Conservation (phyloP, 2,888 invertebrate species). For the Polydrusus tereticollis region DNA sequence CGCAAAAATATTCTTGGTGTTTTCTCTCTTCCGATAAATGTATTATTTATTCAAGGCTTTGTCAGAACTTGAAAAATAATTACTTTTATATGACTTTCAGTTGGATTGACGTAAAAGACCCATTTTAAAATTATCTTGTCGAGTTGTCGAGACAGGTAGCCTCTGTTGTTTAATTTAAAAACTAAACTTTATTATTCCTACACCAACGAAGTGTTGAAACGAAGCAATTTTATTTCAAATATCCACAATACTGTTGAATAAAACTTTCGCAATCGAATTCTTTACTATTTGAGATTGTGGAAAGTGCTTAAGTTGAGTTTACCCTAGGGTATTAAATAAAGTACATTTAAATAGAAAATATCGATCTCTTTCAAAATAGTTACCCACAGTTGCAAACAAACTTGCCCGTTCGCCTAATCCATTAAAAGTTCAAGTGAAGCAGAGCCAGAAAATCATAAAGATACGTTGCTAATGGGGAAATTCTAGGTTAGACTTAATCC, state of each 20-base stretch:
- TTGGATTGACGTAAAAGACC: too few species aligned
- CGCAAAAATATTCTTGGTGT: too few species aligned
- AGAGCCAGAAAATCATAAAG: slow-evolving; percentile 27
- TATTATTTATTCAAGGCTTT: too few species aligned
- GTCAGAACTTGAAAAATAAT: too few species aligned
- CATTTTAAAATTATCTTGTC: too few species aligned
- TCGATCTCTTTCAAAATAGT: slow-evolving; percentile 1
- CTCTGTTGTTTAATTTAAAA: too few species aligned
- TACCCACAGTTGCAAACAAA: slow-evolving; percentile 15
- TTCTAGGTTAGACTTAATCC: slow-evolving; percentile 36
- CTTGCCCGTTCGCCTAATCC: slow-evolving; percentile 25
- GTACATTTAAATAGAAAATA: slow-evolving; percentile 17
- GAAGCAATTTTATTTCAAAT: too few species aligned
- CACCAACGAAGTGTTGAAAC: too few species aligned
- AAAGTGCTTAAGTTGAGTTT: background rate
- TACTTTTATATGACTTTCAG: too few species aligned
- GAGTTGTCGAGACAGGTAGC: too few species aligned
- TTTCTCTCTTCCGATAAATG: too few species aligned
- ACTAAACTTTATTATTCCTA: too few species aligned
- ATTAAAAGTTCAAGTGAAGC: slow-evolving; percentile 41
- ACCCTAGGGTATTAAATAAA: background rate
- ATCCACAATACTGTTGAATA: background rate
- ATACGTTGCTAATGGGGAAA: slow-evolving; percentile 33
- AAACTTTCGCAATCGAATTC: background rate
- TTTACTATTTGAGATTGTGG: background rate